Evolutionary conservation across 2,113 vertebrate genomes (phyloP), one percentile per base, ranked within the genome.

Genomic region (Melanerpes formicivorus): DNA sequence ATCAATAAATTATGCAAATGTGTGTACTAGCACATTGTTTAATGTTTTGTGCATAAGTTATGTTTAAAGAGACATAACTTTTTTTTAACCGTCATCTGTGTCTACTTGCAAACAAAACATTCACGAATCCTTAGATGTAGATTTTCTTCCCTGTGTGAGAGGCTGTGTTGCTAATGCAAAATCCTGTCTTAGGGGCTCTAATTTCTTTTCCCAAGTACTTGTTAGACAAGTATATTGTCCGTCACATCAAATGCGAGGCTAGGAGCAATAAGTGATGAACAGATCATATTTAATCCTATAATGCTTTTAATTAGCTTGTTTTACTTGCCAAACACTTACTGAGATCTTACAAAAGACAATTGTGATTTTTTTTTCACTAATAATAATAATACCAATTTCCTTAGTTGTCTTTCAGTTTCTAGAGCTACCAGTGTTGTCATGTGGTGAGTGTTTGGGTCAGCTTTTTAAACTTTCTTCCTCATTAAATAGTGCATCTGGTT

Each of bases 201-300:
- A 59, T 76, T 82, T 42, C 54, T 85, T 42, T 52, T 63, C 60
- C 69, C 32, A 18, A 18, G 32, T 80, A 64, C 83, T 85, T 74
- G 72, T 34, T 80, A 73, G 48, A 70, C 72, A 50, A 81, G 76
- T 50, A 42, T 56, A 48, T 80, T 94, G 91, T 96, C 90, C 52
- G 78, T 95, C 90, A 52, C 90, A 95, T 95, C 80, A 94, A 94
- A 44, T 93, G 83, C 95, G 97, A 94, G 84, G 92, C 93, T 90
- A 96, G 89, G 91, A 96, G 95, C 97, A 97, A 96, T 97, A 97
- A 97, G 97, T 83, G 88, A 92, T 95, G 58, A 46, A 9, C 11
- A 34, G 34, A 77, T 29, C 34, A 4, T 48, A 59, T 79, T 79
- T 67, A 55, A 48, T 65, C 32, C 27, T 70, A 14, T 42, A 37